Conservation (phyloP, 2,888 invertebrate genomes). For the Cheilosia vernalis region DNA sequence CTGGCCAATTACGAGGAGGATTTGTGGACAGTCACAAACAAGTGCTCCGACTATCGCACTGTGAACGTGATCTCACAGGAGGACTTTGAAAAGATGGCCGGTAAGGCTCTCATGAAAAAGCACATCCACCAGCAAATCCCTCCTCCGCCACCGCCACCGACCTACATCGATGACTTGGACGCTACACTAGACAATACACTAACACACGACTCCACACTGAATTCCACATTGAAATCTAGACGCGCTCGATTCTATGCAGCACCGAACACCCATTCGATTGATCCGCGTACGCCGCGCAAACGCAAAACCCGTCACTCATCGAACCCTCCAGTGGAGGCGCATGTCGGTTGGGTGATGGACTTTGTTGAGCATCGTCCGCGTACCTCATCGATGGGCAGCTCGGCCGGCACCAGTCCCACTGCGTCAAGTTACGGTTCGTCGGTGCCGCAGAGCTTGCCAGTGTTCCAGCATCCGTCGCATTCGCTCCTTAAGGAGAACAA, state of each 20-base stretch:
- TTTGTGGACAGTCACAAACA: conserved; percentile 89
- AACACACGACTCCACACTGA: conserved; percentile 75
- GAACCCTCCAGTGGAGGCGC: conserved; percentile 97
- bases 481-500: conserved; percentile 97
- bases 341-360: conserved; percentile 99
- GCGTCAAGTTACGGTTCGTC: conserved; percentile 91
- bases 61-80: conserved; percentile 95
- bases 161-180: conserved; percentile 84
- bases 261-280: conserved; percentile 88
- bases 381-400: conserved; percentile 92
- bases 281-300: conserved; percentile 90
- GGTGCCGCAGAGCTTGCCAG: conserved; percentile 91
- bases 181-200: conserved; percentile 77
- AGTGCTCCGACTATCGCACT: conserved; percentile 89
- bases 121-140: conserved; percentile 88
- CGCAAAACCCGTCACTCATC: conserved; percentile 95
- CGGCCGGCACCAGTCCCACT: conserved; percentile 90
- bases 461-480: conserved; percentile 98
- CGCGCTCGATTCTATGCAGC: conserved; percentile 97
- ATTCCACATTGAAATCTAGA: conserved; percentile 80
- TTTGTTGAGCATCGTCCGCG: conserved; percentile 91
- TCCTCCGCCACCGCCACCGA: conserved; percentile 92
- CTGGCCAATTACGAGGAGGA: conserved; percentile 98
- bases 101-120: conserved; percentile 86
- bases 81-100: conserved; percentile 91